Conservation (phyloP, 1,140 invertebrate genomes). For the Anastatus disparis region DNA sequence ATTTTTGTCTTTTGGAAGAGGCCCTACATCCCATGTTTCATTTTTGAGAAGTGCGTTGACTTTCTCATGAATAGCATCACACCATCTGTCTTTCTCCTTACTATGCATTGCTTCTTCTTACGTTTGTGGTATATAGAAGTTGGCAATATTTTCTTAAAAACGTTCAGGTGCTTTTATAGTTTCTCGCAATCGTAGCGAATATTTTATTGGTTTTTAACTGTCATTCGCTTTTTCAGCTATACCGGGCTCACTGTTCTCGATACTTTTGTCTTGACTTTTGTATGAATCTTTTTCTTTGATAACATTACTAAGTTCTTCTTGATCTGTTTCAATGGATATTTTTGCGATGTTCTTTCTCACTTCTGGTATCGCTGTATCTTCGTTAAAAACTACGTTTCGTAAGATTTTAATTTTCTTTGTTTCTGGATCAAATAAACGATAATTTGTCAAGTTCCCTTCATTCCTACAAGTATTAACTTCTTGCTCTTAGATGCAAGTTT, state of each 20-base stretch:
- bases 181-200: background rate
- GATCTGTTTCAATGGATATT: background rate
- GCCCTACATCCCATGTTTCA: background rate
- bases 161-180: background rate
- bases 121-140: background rate
- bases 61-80: background rate
- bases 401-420: background rate
- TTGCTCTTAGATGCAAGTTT: conserved; percentile 47
- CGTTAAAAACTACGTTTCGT: conserved; percentile 11
- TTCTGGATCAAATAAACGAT: conserved; percentile 1
- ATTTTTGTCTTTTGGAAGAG: background rate
- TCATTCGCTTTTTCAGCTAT: background rate
- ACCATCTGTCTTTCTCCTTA: background rate
- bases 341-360: background rate
- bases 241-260: background rate
- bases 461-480: conserved; percentile 47
- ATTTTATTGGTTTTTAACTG: background rate
- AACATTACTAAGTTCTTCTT: background rate
- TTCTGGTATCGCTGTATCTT: background rate
- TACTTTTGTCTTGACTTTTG: background rate
- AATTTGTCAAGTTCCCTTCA: conserved; percentile 9
- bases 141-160: background rate
- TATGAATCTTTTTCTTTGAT: background rate
- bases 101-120: background rate
- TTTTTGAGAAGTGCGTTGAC: background rate